Evolutionary conservation across 2,888 invertebrate genomes (phyloP), one percentile per base, ranked within the genome.

Genomic region (Crioceris asparagi): DNA sequence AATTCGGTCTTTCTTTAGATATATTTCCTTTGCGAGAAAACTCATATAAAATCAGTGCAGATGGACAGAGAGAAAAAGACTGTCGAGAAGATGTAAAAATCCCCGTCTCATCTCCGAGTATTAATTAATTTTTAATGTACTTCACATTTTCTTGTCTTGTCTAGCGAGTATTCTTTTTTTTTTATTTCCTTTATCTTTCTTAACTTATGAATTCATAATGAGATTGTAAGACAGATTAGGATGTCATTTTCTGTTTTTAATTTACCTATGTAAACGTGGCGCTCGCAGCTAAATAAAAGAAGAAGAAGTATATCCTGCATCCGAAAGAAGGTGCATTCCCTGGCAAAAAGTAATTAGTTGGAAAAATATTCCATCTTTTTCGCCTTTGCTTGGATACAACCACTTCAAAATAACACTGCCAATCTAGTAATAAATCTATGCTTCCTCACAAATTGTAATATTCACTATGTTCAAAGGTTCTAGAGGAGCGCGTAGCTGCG

Each of bases 201-300:
- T 64, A 62, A 64, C 70, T 70, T 72, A 71, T 72, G 71, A 72
- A 71, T 71, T 72, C 71, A 69, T 72, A 72, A 72, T 72, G 70
- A 72, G 72, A 71, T 72, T 66, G 69, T 68, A 57, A 62, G 67
- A 66, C 66, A 71, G 66, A 71, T 71, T 71, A 71, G 64, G 70
- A 70, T 45, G 50, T 48, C 48, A 47, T 49, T 50, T 49, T 50
- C 48, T 50, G 50, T 49, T 51, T 48, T 48, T 47, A 40, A 36
- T 36, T 40, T 40, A 40, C 40, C 40, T 36, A 40, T 40, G 36
- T 33, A 36, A 40, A 40, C 40, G 40, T 40, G 36, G 30, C 14
- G 40, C 32, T 32, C 14, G 19, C 18, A 18, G 32, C 35, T 21
- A 34, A 36, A 36, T 31, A 36, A 32, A 18, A 27, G n/a, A n/a